phyloP scores from a whole-genome alignment of 2,888 invertebrate species.

The Scotopteryx bipunctaria region DNA sequence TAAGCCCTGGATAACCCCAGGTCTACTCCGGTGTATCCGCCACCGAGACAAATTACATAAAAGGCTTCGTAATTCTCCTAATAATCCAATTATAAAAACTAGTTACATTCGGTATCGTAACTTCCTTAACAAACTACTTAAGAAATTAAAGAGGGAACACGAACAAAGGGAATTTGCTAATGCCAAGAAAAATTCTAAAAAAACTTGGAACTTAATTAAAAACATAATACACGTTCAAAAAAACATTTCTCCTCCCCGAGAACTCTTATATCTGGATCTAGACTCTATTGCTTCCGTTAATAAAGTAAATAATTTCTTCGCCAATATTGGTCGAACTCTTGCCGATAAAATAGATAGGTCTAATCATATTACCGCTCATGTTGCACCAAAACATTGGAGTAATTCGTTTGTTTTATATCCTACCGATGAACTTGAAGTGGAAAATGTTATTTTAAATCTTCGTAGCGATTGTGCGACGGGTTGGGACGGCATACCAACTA shows the following conservation, averaged over 20 bases:
- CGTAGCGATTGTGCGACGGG: constrained; percentile 13
- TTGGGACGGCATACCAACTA: constrained; percentile 17
- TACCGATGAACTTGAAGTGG: constrained; percentile 16
- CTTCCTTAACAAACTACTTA: constrained; percentile 35
- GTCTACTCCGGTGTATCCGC: constrained; percentile 34
- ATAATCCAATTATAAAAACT: constrained; percentile 16
- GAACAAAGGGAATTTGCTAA: constrained; percentile 24
- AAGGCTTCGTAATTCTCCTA: constrained; percentile 16
- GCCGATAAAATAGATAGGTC: background rate
- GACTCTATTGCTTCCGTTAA: background rate
- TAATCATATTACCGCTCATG: background rate
- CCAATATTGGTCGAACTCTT: constrained; percentile 8
- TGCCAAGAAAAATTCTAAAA: constrained; percentile 18
- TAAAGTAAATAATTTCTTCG: constrained; percentile 12
- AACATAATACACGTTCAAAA: constrained; percentile 12
- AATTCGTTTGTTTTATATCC: constrained; percentile 8
- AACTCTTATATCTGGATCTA: constrained; percentile 2
- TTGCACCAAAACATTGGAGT: background rate
- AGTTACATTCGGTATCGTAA: constrained; percentile 37
- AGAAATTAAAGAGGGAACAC: constrained; percentile 29
- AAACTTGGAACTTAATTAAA: constrained; percentile 28
- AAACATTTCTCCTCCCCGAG: background rate
- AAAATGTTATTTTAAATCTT: constrained; percentile 4
- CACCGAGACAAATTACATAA: constrained; percentile 29
- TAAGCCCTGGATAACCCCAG: constrained; percentile 35